These are phyloP conservation scores for Apodemia zela DNA, from an alignment of 2,888 invertebrate species.

Conservation along the genomic window DNA sequence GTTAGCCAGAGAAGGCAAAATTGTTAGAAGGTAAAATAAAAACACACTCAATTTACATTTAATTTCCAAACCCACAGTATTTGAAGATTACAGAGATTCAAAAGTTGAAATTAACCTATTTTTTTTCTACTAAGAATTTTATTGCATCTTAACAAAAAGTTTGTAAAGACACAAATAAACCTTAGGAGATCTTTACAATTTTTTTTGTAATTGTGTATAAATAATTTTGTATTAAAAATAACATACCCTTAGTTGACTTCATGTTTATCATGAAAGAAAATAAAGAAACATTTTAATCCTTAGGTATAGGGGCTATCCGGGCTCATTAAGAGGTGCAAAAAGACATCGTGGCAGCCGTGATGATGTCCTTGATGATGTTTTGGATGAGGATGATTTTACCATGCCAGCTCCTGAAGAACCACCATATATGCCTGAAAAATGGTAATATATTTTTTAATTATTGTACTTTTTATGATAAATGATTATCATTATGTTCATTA, in stretches of 20 bases:
- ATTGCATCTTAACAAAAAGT: too few relatives aligned
- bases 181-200: too few relatives aligned
- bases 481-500: too few relatives aligned
- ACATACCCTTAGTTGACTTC: too few relatives aligned
- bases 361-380: slow-evolving; percentile 69
- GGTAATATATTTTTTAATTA: slow-evolving; percentile 50
- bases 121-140: too few relatives aligned
- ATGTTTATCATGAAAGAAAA: background rate
- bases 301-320: slow-evolving; percentile 65
- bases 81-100: too few relatives aligned
- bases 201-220: too few relatives aligned
- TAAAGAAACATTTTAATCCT: background rate
- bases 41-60: background rate
- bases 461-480: too few relatives aligned
- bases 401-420: slow-evolving; percentile 87
- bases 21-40: slow-evolving; percentile 63
- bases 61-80: too few relatives aligned
- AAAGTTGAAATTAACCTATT: too few relatives aligned
- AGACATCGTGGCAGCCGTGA: slow-evolving; percentile 71
- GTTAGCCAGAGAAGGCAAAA: slow-evolving; percentile 69
- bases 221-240: too few relatives aligned
- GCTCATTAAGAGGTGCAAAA: slow-evolving; percentile 75
- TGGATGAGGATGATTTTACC: slow-evolving; percentile 78
- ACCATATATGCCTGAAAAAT: slow-evolving; percentile 90
- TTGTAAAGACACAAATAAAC: too few relatives aligned